Evolutionary conservation across 2,797 vertebrate species (phyloP).

Genomic region (Helicolenus hilgendorfi): DNA sequence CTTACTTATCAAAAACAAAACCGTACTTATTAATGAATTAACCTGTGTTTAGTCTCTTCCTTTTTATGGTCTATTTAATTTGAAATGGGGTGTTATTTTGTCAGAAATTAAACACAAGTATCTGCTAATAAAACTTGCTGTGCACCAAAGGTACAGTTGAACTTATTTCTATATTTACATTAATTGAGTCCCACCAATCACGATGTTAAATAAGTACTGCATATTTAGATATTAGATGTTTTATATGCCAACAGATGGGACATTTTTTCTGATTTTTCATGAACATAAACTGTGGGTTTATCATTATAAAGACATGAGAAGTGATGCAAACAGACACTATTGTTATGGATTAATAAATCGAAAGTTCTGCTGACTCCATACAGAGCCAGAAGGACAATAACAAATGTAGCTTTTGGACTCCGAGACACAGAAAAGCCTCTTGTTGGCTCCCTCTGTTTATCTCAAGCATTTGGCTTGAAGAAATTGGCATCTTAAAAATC

Average conservation of each 20-base stretch:
- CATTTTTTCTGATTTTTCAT: neutral
- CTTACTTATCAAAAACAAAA: conserved; percentile 4
- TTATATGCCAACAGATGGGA: neutral
- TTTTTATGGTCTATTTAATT: neutral
- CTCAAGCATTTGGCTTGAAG: conserved; percentile 76
- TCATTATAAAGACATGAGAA: neutral
- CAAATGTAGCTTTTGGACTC: conserved; percentile 61
- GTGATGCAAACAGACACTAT: neutral
- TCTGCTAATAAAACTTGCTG: neutral
- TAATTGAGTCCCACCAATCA: neutral
- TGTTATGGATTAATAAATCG: neutral
- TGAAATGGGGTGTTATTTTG: accelerated
- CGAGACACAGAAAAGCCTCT: conserved; percentile 46
- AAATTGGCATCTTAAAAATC: conserved; percentile 83
- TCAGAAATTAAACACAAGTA: neutral
- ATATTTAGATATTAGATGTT: neutral
- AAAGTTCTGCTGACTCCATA: conserved; percentile 27
- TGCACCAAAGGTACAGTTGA: neutral
- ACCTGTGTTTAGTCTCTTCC: neutral
- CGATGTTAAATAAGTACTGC: neutral
- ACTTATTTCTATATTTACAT: neutral
- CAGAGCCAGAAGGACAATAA: conserved; percentile 45
- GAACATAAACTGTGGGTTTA: neutral
- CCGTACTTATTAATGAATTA: neutral
- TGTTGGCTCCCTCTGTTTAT: conserved; percentile 65